These are phyloP conservation scores for Melanotaenia boesemani DNA, from an alignment of 2,797 vertebrate species.

Conservation along the genomic window DNA sequence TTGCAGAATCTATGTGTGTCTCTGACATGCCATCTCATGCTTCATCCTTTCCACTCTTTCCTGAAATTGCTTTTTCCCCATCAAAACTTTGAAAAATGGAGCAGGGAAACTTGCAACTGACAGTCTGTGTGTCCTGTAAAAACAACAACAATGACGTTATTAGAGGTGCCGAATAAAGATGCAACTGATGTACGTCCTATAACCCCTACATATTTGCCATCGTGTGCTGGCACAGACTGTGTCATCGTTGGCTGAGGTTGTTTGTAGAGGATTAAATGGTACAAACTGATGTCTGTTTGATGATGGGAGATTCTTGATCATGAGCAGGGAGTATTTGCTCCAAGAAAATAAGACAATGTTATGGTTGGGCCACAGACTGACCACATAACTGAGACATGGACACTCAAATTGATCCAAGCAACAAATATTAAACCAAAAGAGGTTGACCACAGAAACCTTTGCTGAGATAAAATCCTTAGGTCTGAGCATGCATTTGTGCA, in stretches of 20 bases:
- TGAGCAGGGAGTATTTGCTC: slow-evolving; percentile 28
- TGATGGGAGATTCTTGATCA: slow-evolving; percentile 26
- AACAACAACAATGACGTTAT: slow-evolving; percentile 53
- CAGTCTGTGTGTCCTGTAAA: slow-evolving; percentile 35
- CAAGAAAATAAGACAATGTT: not conserved
- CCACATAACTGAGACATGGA: slow-evolving; percentile 43
- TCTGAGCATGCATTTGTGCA: slow-evolving; percentile 32
- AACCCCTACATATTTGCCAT: slow-evolving; percentile 17
- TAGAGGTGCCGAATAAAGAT: slow-evolving; percentile 34
- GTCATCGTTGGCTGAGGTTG: slow-evolving; percentile 33
- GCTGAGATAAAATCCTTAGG: slow-evolving; percentile 21
- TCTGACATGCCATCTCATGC: slow-evolving; percentile 37
- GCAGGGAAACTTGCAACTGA: slow-evolving; percentile 38
- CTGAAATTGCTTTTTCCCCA: slow-evolving; percentile 10
- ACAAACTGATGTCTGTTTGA: slow-evolving; percentile 12
- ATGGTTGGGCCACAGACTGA: slow-evolving; percentile 23
- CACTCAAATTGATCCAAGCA: slow-evolving; percentile 50
- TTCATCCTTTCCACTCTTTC: slow-evolving; percentile 28
- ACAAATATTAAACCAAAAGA: slow-evolving; percentile 41
- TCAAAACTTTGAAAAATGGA: slow-evolving; percentile 27
- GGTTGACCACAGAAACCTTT: slow-evolving; percentile 31
- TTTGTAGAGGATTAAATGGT: slow-evolving; percentile 19
- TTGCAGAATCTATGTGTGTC: slow-evolving; percentile 23
- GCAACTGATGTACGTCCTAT: slow-evolving; percentile 18
- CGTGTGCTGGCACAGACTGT: slow-evolving; percentile 21